These are phyloP conservation scores for Hemicordylus capensis DNA, from an alignment of 2,113 vertebrate species.

Conservation along the genomic window DNA sequence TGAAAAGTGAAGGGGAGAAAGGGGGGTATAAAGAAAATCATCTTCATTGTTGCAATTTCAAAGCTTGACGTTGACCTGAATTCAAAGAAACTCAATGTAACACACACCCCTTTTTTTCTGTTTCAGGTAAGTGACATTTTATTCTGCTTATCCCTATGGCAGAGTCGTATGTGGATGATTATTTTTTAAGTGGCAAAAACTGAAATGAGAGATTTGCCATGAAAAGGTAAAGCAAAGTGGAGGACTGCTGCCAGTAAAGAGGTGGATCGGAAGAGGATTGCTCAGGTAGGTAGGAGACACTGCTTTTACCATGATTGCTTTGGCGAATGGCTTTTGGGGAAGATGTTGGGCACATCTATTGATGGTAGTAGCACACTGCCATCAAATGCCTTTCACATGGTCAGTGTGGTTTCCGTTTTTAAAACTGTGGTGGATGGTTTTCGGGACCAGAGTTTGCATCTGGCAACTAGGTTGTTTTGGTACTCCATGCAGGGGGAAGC, in stretches of 20 bases:
- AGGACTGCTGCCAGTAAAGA: slow-evolving; percentile 38
- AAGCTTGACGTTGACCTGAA: slow-evolving; percentile 74
- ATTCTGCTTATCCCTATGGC: slow-evolving; percentile 71
- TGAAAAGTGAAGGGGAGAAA: slow-evolving; percentile 61
- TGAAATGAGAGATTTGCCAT: not conserved
- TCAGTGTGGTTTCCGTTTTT: not conserved
- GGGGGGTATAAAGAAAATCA: slow-evolving; percentile 57
- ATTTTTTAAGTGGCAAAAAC: not conserved
- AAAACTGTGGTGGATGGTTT: not conserved
- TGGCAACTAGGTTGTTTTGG: not conserved
- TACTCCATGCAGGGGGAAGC: not conserved
- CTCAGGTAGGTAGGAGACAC: slow-evolving; percentile 69
- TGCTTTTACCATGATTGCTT: rapidly evolving
- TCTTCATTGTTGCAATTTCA: slow-evolving; percentile 70
- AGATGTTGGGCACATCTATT: rapidly evolving
- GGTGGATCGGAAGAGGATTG: slow-evolving; percentile 41
- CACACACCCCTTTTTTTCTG: not conserved
- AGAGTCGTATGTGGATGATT: slow-evolving; percentile 47
- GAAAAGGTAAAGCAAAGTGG: slow-evolving; percentile 41
- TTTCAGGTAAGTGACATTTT: slow-evolving; percentile 80
- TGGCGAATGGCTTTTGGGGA: not conserved
- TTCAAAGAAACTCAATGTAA: slow-evolving; percentile 70
- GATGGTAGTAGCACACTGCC: rapidly evolving
- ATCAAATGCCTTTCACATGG: not conserved
- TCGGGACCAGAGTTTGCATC: rapidly evolving